Conservation (phyloP, 2,113 vertebrate species). For the Ondatra zibethicus region DNA sequence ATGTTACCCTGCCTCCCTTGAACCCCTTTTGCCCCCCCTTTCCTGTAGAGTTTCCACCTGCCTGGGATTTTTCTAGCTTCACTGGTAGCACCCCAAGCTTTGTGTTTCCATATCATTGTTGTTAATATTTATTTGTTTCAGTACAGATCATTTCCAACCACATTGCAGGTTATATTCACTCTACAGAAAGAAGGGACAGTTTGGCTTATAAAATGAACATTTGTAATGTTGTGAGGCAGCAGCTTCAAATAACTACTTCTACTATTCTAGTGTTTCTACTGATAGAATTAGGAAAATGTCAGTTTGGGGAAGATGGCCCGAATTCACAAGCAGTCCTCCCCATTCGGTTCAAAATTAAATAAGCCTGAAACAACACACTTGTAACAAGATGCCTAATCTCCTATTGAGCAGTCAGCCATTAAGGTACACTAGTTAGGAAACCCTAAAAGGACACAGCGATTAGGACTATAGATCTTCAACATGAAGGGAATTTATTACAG, state of each 20-base stretch:
- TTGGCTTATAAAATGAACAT: background rate
- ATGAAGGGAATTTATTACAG: slow-evolving; percentile 52
- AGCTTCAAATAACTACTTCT: background rate
- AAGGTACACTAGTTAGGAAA: slow-evolving; percentile 36
- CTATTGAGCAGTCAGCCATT: slow-evolving; percentile 34
- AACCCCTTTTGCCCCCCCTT: background rate
- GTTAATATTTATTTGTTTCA: background rate
- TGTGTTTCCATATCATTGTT: background rate
- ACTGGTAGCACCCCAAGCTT: background rate
- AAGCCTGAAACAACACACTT: slow-evolving; percentile 24
- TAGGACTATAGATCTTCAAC: slow-evolving; percentile 62
- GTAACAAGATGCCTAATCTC: slow-evolving; percentile 18
- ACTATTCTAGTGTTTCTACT: background rate
- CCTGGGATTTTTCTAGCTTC: background rate
- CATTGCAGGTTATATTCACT: background rate
- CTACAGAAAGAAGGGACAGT: background rate
- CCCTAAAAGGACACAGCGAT: background rate
- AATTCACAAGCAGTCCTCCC: slow-evolving; percentile 48
- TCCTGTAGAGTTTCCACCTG: background rate
- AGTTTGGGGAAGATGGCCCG: slow-evolving; percentile 18
- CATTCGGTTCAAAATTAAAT: slow-evolving; percentile 12
- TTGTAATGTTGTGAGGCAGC: background rate
- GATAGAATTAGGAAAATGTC: slow-evolving; percentile 61
- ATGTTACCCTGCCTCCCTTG: background rate
- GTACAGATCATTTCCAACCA: background rate